phyloP scores from a whole-genome alignment of 1,140 invertebrate species.

The Hypsibius dujardini region DNA sequence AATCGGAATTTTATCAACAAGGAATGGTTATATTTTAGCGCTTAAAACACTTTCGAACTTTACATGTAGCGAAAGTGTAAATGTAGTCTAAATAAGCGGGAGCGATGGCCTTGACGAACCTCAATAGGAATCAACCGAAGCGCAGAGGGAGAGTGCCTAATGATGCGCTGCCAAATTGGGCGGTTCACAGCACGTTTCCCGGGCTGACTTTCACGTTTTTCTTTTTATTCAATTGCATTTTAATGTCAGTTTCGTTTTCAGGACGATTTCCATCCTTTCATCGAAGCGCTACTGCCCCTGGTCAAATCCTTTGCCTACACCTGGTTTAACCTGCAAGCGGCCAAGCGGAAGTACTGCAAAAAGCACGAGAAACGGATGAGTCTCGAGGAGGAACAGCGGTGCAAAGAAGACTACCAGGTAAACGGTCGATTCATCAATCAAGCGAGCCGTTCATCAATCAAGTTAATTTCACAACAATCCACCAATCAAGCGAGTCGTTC shows the following conservation, averaged over 20 bases:
- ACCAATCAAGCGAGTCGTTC: too few species aligned
- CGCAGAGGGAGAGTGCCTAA: neutral
- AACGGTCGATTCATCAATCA: slow-evolving; percentile 23
- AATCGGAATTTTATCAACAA: too few species aligned
- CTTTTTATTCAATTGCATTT: slow-evolving; percentile 27
- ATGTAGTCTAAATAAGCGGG: neutral
- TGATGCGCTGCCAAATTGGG: neutral
- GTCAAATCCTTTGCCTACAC: slow-evolving; percentile 99
- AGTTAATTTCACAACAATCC: too few species aligned
- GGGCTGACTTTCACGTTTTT: slow-evolving; percentile 22
- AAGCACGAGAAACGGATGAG: slow-evolving; percentile 99
- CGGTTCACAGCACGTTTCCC: neutral
- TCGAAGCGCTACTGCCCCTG: slow-evolving; percentile 96
- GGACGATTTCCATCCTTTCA: slow-evolving; percentile 99
- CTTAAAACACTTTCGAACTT: too few species aligned
- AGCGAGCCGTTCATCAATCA: too few species aligned
- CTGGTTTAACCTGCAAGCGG: slow-evolving; percentile 99
- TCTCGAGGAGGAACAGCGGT: slow-evolving; percentile 88
- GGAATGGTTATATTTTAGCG: too few species aligned
- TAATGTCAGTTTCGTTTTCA: too few species aligned
- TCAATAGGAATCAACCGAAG: neutral
- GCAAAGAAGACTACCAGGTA: slow-evolving; percentile 93
- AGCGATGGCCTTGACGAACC: neutral
- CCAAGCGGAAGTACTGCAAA: slow-evolving; percentile 98
- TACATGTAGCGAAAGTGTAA: neutral